These are phyloP conservation scores for Pelecanus crispus DNA, from an alignment of 2,113 vertebrate species.

Conservation along the genomic window DNA sequence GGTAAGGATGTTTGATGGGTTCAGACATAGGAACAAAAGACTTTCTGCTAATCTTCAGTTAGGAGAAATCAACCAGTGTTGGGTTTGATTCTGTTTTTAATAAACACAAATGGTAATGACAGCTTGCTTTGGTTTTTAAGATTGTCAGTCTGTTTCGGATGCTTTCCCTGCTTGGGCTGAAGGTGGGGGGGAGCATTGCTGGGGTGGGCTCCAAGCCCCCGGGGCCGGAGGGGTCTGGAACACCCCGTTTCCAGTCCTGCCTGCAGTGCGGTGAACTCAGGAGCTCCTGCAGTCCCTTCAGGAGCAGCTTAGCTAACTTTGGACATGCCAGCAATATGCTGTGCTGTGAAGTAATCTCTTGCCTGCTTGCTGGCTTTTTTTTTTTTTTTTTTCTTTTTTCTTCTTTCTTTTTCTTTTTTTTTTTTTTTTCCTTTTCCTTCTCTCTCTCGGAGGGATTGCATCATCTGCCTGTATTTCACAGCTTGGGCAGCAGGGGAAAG, in stretches of 20 bases:
- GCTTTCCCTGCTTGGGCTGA: background rate
- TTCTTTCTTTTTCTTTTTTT: background rate
- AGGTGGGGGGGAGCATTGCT: background rate
- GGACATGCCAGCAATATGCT: background rate
- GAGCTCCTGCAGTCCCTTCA: background rate
- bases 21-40: background rate
- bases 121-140: slow-evolving; percentile 1
- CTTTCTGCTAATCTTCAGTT: background rate
- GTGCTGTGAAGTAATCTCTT: background rate
- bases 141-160: background rate
- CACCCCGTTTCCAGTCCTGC: background rate
- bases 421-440: background rate
- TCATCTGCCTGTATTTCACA: slow-evolving; percentile 58
- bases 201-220: background rate
- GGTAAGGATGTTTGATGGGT: background rate
- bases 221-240: background rate
- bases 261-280: background rate
- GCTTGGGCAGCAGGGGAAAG: slow-evolving; percentile 25
- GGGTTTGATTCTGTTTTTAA: slow-evolving; percentile 31
- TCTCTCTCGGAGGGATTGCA: slow-evolving; percentile 32
- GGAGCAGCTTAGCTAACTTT: background rate
- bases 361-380: background rate
- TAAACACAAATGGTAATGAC: slow-evolving; percentile 4
- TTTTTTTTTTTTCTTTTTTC: rapidly evolving
- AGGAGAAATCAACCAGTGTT: background rate